Evolutionary conservation across 2,797 vertebrate species (phyloP).

Genomic region (Chelidonichthys spinosus): DNA sequence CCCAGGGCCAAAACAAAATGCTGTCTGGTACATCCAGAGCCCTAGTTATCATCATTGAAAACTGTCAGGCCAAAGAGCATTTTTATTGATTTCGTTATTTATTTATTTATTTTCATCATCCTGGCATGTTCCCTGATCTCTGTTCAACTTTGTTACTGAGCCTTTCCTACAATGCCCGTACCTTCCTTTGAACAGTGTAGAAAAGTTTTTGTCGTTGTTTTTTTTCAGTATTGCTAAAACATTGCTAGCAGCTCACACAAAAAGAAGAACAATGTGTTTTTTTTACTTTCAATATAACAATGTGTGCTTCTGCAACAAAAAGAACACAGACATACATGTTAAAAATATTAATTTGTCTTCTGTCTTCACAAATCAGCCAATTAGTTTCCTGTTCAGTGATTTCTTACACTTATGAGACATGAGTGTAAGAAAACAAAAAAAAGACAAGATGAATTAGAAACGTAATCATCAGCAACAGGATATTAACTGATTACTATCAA

Average conservation of each 20-base stretch:
- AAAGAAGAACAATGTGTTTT: slow-evolving; percentile 26
- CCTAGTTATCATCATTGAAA: slow-evolving; percentile 80
- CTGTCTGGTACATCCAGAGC: slow-evolving; percentile 75
- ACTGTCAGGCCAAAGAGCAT: slow-evolving; percentile 80
- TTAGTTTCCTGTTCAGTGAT: not conserved
- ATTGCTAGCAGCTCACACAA: slow-evolving; percentile 13
- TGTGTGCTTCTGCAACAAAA: not conserved
- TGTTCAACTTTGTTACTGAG: slow-evolving; percentile 43
- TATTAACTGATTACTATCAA: not conserved
- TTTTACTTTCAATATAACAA: not conserved
- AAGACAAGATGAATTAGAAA: not conserved
- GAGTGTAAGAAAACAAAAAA: not conserved
- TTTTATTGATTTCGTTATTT: slow-evolving; percentile 79
- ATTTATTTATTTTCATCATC: slow-evolving; percentile 75
- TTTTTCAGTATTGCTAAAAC: slow-evolving; percentile 19
- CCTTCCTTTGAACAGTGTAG: slow-evolving; percentile 32
- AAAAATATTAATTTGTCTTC: not conserved
- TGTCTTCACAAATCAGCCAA: not conserved
- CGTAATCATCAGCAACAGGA: not conserved
- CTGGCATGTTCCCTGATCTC: slow-evolving; percentile 66
- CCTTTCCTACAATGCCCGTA: slow-evolving; percentile 27
- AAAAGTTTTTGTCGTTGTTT: slow-evolving; percentile 8
- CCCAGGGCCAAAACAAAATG: slow-evolving; percentile 80
- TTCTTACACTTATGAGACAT: not conserved
- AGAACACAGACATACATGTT: not conserved